A percentile compares a stretch with the other conserved stretches of the same genome.
These are phyloP conservation scores for Cathartes aura DNA, from an alignment of 2,113 vertebrate genomes.

Conservation along the genomic window DNA sequence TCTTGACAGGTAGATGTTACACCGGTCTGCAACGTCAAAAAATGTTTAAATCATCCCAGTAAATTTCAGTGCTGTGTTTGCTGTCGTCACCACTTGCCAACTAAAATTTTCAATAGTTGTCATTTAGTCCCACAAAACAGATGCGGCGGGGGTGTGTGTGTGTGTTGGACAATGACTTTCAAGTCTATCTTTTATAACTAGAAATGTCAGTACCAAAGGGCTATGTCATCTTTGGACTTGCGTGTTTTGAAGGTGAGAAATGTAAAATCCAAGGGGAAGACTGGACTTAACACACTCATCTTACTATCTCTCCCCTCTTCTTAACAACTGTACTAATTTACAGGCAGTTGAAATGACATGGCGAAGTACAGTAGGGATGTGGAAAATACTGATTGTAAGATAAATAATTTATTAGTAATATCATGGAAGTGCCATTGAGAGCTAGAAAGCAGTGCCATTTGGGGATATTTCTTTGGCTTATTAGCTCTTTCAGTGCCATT, in stretches of 20 bases:
- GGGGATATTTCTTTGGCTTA: slow-evolving; percentile 6
- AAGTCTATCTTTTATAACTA: neutral
- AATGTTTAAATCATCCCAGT: neutral
- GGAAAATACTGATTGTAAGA: neutral
- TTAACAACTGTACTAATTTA: neutral
- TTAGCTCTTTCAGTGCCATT: slow-evolving; percentile 1
- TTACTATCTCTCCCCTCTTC: neutral
- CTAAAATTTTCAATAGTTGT: neutral
- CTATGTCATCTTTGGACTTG: neutral
- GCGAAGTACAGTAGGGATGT: neutral
- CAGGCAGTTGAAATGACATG: neutral
- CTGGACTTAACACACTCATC: neutral
- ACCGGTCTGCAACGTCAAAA: neutral
- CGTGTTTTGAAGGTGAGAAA: neutral
- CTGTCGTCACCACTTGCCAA: neutral
- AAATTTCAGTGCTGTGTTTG: neutral
- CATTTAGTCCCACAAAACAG: neutral
- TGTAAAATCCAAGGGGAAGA: neutral
- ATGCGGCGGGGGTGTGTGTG: neutral
- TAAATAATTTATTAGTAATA: neutral
- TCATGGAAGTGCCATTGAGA: neutral
- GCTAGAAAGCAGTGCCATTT: slow-evolving; percentile 6
- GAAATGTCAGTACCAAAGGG: neutral
- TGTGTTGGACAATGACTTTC: neutral
- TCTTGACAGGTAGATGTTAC: neutral